Evolutionary conservation across 2,888 invertebrate genomes (phyloP).

Genomic region (Alloscopus bannaensis): DNA sequence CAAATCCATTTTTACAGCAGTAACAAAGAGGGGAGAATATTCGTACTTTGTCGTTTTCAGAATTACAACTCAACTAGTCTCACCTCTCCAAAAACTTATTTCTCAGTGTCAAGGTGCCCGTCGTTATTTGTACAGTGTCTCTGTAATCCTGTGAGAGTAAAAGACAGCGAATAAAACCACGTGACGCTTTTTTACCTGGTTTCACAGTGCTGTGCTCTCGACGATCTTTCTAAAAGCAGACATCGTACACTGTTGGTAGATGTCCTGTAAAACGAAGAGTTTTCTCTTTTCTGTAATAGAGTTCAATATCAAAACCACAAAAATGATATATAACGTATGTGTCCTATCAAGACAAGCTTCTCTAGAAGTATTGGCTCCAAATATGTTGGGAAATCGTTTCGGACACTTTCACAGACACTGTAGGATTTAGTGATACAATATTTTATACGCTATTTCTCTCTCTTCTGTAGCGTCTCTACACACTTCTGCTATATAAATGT

Average conservation of each 20-base stretch:
- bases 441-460: too few relatives aligned
- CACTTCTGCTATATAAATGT: neutral
- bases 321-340: slow-evolving; percentile 27
- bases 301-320: slow-evolving; percentile 40
- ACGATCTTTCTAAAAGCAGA: too few relatives aligned
- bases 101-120: slow-evolving; percentile 11
- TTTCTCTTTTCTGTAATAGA: slow-evolving; percentile 32
- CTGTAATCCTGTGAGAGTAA: slow-evolving; percentile 4
- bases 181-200: neutral
- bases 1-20: slow-evolving; percentile 7
- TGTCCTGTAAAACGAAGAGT: slow-evolving; percentile 14
- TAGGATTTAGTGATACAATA: slow-evolving; percentile 17
- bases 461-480: neutral
- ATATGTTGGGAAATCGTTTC: slow-evolving; percentile 3
- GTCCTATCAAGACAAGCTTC: slow-evolving; percentile 31
- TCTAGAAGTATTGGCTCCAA: slow-evolving; percentile 11
- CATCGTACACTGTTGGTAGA: too few relatives aligned
- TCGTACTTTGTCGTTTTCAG: too few relatives aligned
- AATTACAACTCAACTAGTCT: too few relatives aligned
- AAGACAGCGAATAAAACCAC: slow-evolving; percentile 7
- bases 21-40: slow-evolving; percentile 4
- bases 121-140: slow-evolving; percentile 14
- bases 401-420: neutral
- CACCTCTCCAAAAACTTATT: too few relatives aligned
- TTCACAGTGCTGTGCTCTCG: slow-evolving; percentile 24